Percentiles rank a stretch among this genome's conserved stretches.
Conservation (phyloP, 2,797 vertebrate genomes). For the Lepus oiostolus region DNA sequence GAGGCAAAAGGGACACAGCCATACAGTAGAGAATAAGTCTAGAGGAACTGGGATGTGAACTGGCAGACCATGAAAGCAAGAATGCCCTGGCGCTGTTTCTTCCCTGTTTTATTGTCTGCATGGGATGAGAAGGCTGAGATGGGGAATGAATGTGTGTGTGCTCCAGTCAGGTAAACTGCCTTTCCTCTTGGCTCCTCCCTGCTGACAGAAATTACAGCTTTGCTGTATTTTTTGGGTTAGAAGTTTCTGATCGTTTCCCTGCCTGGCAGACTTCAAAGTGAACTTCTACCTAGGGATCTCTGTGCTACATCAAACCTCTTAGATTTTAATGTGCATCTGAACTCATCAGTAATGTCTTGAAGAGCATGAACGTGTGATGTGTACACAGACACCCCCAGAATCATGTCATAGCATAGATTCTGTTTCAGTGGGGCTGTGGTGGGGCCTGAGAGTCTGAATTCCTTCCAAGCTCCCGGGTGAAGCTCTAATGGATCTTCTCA, state of each 20-base stretch:
- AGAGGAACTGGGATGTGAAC: not conserved
- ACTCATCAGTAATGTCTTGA: slow-evolving; percentile 19
- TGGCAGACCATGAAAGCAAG: not conserved
- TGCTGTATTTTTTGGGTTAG: slow-evolving; percentile 63
- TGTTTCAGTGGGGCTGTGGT: slow-evolving; percentile 31
- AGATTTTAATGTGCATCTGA: slow-evolving; percentile 58
- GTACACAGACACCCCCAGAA: not conserved
- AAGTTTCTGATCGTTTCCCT: slow-evolving; percentile 68
- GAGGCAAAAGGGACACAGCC: slow-evolving; percentile 23
- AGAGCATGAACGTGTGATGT: not conserved
- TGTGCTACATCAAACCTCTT: slow-evolving; percentile 63
- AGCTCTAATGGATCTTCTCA: not conserved
- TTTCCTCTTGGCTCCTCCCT: slow-evolving; percentile 53
- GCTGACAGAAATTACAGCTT: slow-evolving; percentile 67
- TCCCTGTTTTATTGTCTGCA: slow-evolving; percentile 18
- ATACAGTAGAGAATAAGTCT: not conserved
- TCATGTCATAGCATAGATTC: not conserved
- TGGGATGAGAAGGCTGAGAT: not conserved
- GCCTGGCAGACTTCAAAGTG: slow-evolving; percentile 76
- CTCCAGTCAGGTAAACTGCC: slow-evolving; percentile 57
- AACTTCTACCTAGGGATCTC: slow-evolving; percentile 36
- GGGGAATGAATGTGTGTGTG: not conserved
- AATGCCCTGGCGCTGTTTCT: not conserved
- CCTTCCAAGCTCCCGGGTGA: not conserved
- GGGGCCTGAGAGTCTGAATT: slow-evolving; percentile 37